A percentile compares a stretch with the other conserved stretches of the same genome.
These are phyloP conservation scores for Phalacrocorax aristotelis DNA, from an alignment of 2,113 vertebrate genomes.

Conservation along the genomic window DNA sequence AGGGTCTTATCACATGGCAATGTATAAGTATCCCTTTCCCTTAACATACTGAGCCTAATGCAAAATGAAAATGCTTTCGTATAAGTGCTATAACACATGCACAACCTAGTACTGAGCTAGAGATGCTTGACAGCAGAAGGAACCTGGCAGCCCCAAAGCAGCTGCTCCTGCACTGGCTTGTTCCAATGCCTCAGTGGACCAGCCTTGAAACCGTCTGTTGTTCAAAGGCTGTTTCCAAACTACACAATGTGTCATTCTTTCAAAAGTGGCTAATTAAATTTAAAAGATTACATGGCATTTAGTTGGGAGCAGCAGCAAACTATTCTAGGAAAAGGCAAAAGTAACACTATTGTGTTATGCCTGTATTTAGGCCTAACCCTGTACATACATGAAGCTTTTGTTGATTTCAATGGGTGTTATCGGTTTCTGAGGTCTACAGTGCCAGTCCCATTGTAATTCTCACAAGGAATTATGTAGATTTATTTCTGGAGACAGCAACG, in stretches of 20 bases:
- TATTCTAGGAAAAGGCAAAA: background rate
- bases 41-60: accelerated
- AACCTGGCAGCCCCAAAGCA: background rate
- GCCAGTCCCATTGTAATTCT: background rate
- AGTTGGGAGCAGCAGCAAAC: background rate
- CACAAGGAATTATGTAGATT: background rate
- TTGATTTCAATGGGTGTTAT: background rate
- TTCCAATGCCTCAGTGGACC: background rate
- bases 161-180: background rate
- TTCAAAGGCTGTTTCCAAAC: background rate
- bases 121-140: background rate
- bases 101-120: background rate
- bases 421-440: background rate
- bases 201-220: background rate
- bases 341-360: background rate
- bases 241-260: background rate
- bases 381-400: background rate
- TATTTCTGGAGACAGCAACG: background rate
- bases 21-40: background rate
- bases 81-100: accelerated
- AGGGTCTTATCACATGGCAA: background rate
- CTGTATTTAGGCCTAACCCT: background rate
- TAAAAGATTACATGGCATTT: background rate
- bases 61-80: background rate
- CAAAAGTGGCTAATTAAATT: background rate